A percentile compares a stretch with the other conserved stretches of the same genome.
Conservation (phyloP, 2,113 vertebrate genomes). For the Reinhardtius hippoglossoides region DNA sequence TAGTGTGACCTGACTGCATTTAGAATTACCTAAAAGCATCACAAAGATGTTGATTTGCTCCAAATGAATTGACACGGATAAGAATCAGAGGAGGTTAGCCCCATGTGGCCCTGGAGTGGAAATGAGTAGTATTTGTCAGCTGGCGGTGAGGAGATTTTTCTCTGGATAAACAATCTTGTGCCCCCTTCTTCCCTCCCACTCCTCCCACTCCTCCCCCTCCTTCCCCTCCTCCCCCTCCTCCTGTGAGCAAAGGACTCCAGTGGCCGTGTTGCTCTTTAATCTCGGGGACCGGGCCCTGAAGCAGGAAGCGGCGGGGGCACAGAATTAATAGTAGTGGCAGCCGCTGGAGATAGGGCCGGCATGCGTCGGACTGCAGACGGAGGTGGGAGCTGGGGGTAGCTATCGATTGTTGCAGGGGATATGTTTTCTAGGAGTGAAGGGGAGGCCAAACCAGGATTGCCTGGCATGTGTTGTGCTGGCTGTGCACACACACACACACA, state of each 20-base stretch:
- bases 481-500: constrained; percentile 26
- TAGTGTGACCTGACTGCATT: background rate
- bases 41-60: constrained; percentile 24
- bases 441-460: constrained; percentile 50
- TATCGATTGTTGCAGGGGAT: constrained; percentile 70
- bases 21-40: background rate
- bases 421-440: constrained; percentile 56
- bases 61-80: constrained; percentile 32
- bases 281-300: constrained; percentile 38
- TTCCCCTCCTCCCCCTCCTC: constrained; percentile 33
- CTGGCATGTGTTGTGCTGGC: constrained; percentile 44
- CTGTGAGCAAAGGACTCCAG: constrained; percentile 64
- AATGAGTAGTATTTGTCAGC: constrained; percentile 47
- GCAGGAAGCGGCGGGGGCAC: constrained; percentile 55
- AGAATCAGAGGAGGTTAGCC: constrained; percentile 22
- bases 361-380: constrained; percentile 46
- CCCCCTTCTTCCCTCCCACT: constrained; percentile 22
- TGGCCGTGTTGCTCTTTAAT: constrained; percentile 64
- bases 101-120: constrained; percentile 38
- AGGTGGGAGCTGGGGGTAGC: constrained; percentile 35
- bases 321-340: constrained; percentile 65
- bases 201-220: constrained; percentile 8
- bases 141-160: constrained; percentile 51
- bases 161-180: constrained; percentile 64
- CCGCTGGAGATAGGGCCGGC: constrained; percentile 43